Conservation (phyloP, 2,888 invertebrate species). For the Stenchaetothrips biformis region DNA sequence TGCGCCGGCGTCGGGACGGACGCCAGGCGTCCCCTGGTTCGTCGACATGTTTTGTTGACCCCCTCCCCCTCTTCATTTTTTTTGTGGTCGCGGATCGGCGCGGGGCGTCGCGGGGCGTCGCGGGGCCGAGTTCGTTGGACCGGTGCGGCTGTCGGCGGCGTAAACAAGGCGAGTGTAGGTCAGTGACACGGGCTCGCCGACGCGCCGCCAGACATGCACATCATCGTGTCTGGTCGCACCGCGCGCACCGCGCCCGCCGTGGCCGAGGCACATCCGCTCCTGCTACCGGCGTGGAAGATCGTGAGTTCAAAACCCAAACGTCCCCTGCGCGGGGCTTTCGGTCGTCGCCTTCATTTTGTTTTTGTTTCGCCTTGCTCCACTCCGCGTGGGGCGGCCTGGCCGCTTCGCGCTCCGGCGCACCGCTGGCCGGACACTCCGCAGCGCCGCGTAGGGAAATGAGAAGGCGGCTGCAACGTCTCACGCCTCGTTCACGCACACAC, state of each 20-base stretch:
- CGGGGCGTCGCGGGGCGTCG: background rate
- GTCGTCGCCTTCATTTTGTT: too few species aligned
- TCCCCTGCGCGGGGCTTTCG: too few species aligned
- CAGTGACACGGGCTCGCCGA: background rate
- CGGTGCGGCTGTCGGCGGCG: background rate
- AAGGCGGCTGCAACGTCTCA: background rate
- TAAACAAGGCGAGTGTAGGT: conserved; percentile 22
- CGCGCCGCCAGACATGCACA: too few species aligned
- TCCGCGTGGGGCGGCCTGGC: too few species aligned
- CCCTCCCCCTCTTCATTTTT: background rate
- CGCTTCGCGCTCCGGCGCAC: too few species aligned
- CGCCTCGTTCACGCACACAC: background rate
- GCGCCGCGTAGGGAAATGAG: background rate
- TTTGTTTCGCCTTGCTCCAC: background rate
- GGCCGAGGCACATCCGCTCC: too few species aligned
- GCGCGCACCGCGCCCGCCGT: too few species aligned
- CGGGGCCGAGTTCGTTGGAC: background rate
- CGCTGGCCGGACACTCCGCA: too few species aligned
- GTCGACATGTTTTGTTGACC: background rate
- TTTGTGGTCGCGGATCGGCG: background rate
- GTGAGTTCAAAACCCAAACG: too few species aligned
- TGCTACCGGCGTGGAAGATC: too few species aligned
- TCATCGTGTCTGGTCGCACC: too few species aligned
- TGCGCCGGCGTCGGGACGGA: too few species aligned
- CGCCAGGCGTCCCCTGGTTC: background rate